Percentiles rank a stretch among this genome's conserved stretches.
phyloP scores from a whole-genome alignment of 2,888 invertebrate genomes.

The Polyploca ridens region DNA sequence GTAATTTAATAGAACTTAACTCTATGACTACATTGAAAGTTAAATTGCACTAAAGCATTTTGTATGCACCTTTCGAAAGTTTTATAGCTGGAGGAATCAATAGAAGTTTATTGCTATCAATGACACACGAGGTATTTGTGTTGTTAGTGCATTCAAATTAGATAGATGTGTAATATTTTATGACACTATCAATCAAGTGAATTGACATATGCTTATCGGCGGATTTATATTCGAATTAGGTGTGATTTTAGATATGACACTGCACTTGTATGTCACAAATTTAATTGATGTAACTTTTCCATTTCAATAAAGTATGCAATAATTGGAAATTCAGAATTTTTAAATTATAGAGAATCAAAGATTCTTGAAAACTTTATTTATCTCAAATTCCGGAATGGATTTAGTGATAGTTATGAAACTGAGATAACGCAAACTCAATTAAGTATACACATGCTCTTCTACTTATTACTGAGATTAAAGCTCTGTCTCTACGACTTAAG shows the following conservation, averaged over 20 bases:
- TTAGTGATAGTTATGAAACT: neutral
- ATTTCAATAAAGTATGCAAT: too few relatives aligned
- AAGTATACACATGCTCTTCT: conserved; percentile 9
- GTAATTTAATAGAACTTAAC: conserved; percentile 15
- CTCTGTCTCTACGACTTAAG: conserved; percentile 49
- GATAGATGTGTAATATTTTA: conserved; percentile 6
- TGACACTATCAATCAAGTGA: conserved; percentile 7
- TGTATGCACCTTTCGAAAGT: neutral
- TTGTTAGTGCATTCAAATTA: neutral
- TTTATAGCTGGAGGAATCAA: neutral
- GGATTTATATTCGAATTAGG: conserved; percentile 11
- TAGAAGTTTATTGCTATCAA: conserved; percentile 5
- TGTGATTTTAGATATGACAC: conserved; percentile 1
- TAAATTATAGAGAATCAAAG: neutral
- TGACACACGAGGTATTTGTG: neutral
- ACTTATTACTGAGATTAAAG: conserved; percentile 10
- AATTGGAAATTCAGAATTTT: too few relatives aligned
- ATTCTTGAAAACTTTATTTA: neutral
- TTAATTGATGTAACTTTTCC: neutral
- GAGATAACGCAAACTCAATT: neutral
- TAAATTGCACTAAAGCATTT: neutral
- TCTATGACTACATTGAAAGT: conserved; percentile 6
- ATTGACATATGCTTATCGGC: neutral
- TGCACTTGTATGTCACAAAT: neutral
- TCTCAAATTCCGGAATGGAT: neutral